Conservation (phyloP, 2,888 invertebrate species). For the Pecten maximus region DNA sequence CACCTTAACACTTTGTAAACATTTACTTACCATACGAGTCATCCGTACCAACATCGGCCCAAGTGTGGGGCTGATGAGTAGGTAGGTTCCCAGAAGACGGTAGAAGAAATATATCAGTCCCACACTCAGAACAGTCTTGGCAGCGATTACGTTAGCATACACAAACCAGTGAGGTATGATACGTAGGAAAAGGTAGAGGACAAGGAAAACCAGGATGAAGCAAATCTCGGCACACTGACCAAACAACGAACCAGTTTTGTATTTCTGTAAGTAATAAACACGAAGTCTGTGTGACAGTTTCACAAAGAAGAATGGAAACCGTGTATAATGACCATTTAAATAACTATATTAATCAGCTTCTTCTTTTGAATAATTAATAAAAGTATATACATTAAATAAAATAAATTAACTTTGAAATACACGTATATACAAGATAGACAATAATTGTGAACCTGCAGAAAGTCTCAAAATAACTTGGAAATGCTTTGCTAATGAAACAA, state of each 20-base stretch:
- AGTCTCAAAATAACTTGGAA: too few species aligned
- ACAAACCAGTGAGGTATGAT: constrained; percentile 70
- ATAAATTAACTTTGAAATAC: too few species aligned
- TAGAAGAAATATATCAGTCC: constrained; percentile 84
- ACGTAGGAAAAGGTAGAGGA: constrained; percentile 74
- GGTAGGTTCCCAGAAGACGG: constrained; percentile 82
- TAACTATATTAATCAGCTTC: too few species aligned
- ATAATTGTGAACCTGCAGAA: too few species aligned
- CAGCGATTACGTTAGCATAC: constrained; percentile 72
- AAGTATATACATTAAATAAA: too few species aligned
- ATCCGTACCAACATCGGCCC: constrained; percentile 83
- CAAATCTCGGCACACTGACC: constrained; percentile 66
- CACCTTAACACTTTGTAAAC: too few species aligned
- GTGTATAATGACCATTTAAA: too few species aligned
- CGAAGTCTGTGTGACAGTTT: too few species aligned
- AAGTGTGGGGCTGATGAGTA: constrained; percentile 83
- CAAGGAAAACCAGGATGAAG: constrained; percentile 72
- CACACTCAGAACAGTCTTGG: constrained; percentile 80
- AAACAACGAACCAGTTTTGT: constrained; percentile 62
- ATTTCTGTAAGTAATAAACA: constrained; percentile 59
- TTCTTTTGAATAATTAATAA: too few species aligned
- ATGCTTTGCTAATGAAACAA: too few species aligned
- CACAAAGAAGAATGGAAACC: too few species aligned
- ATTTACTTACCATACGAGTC: constrained; percentile 75
- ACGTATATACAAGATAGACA: too few species aligned